These are phyloP conservation scores for Leucoma salicis DNA, from an alignment of 2,888 invertebrate genomes.

Conservation along the genomic window DNA sequence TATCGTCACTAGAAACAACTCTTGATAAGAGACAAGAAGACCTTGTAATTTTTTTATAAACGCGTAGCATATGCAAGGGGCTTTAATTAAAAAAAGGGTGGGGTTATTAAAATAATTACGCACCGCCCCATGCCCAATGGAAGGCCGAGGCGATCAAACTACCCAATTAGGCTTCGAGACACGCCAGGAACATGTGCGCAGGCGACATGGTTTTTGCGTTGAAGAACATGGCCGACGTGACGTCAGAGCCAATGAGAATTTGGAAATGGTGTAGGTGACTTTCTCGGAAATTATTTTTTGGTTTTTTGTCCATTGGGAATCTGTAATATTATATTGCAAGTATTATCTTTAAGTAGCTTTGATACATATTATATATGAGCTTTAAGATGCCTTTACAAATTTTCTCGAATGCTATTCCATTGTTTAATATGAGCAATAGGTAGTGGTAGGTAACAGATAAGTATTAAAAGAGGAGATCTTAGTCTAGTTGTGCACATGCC, in stretches of 20 bases:
- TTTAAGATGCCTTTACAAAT: too few relatives aligned
- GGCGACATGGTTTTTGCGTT: slow-evolving; percentile 57
- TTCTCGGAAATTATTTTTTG: background rate
- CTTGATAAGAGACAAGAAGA: slow-evolving; percentile 2
- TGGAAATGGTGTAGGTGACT: slow-evolving; percentile 1
- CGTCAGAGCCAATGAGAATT: slow-evolving; percentile 30
- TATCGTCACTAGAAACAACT: slow-evolving; percentile 4
- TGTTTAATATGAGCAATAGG: too few relatives aligned
- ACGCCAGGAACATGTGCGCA: slow-evolving; percentile 47
- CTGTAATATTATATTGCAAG: background rate
- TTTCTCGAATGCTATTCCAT: too few relatives aligned
- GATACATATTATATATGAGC: too few relatives aligned
- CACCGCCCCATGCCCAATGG: slow-evolving; percentile 68
- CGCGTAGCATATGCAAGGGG: slow-evolving; percentile 23
- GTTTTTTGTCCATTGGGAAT: background rate
- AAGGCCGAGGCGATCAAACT: slow-evolving; percentile 48
- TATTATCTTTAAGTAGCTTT: background rate
- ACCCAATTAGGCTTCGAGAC: slow-evolving; percentile 69
- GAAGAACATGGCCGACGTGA: slow-evolving; percentile 51
- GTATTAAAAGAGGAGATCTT: too few relatives aligned
- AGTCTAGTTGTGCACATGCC: too few relatives aligned
- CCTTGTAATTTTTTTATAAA: slow-evolving; percentile 13
- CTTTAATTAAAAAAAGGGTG: slow-evolving; percentile 75
- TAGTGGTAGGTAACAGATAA: too few relatives aligned
- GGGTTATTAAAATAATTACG: slow-evolving; percentile 77